These are phyloP conservation scores for Ypsolopha scabrella DNA, from an alignment of 2,888 invertebrate genomes.

Conservation along the genomic window DNA sequence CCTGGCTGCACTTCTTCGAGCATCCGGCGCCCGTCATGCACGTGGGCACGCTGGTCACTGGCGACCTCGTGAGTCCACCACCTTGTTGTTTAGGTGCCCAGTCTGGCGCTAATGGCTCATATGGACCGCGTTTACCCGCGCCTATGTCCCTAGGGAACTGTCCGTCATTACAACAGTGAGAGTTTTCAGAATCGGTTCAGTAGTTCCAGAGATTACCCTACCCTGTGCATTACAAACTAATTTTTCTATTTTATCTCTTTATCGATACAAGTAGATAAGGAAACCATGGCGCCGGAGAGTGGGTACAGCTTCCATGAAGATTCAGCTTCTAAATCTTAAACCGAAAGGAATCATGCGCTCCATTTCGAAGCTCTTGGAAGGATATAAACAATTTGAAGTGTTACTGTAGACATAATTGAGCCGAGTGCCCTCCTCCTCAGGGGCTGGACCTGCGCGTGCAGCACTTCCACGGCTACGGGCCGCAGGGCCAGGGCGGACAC, in stretches of 20 bases:
- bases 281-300: no score
- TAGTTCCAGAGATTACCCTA: background rate
- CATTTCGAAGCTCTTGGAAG: no score
- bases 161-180: no score
- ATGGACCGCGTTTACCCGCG: background rate
- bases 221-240: no score
- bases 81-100: background rate
- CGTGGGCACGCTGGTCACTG: constrained; percentile 88
- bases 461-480: constrained; percentile 94
- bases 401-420: no score
- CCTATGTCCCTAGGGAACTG: background rate
- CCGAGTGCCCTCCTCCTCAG: constrained; percentile 62
- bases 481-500: constrained; percentile 90
- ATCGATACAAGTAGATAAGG: no score
- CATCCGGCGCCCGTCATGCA: constrained; percentile 91
- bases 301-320: no score
- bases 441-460: constrained; percentile 92
- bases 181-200: background rate
- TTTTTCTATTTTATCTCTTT: no score
- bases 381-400: no score
- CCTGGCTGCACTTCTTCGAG: constrained; percentile 92
- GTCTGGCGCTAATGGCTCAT: background rate
- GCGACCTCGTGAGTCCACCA: constrained; percentile 76
- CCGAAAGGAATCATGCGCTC: no score
- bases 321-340: no score